Evolutionary conservation across 2,888 invertebrate genomes (phyloP), one percentile per base, ranked within the genome.

Genomic region (Amiota mariae): DNA sequence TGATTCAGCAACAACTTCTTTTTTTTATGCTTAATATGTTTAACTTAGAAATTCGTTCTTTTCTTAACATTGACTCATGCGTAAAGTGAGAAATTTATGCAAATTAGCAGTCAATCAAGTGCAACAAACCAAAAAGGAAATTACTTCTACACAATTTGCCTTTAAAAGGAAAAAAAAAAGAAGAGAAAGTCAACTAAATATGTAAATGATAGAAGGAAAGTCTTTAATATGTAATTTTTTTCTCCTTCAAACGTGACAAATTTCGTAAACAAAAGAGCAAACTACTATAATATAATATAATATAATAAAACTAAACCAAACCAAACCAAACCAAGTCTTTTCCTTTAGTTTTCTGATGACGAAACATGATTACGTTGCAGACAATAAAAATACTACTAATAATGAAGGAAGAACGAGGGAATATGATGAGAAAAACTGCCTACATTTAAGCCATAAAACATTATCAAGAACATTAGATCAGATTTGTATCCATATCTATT

Each of bases 231-330:
- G 36, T 36, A 2, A 36, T 36, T 36, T 36, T 36, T 36, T 36
- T 36, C 36, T 6, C 36, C 3, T 36, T 36, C 86, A 84, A 85
- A 86, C 84, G 86, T 85, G 84, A 85, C 84, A 83, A 86, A 84
- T 85, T 86, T 85, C 85, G 85, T 85, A 86, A 83, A 84, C 86
- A 84, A 86, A 83, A 81, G 78, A 63, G 59, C 59, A 20, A 59
- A 59, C 15, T 11, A 74, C 78, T 71, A 75, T 70, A 76, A n/a
- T n/a, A n/a, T n/a, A n/a, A n/a, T n/a, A 24, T 24, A 24, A 3
- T 24, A 24, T 24, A 24, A 24, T 24, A 24, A 24, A 24, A 24
- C 24, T 24, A 24, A 24, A 24, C 24, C 3, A 75, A 71, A 36
- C 36, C 6, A 36, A 36, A 6, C 36, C 2, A 36, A 36, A 36